A percentile compares a stretch with the other conserved stretches of the same genome.
These are phyloP conservation scores for Graphium colonna DNA, from an alignment of 2,888 invertebrate genomes.

Conservation along the genomic window DNA sequence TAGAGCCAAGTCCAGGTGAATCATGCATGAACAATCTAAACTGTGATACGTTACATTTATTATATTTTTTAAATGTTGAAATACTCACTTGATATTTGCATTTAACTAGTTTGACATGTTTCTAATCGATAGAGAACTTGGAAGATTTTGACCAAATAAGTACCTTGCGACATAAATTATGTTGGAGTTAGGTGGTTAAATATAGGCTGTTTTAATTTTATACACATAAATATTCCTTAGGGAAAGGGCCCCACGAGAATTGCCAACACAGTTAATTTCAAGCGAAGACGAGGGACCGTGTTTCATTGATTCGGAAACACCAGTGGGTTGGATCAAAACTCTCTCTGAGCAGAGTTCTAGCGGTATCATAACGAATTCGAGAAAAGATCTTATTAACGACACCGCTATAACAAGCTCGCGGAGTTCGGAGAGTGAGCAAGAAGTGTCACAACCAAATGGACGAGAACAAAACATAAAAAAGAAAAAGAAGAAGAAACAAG, in stretches of 20 bases:
- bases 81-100: too few relatives aligned
- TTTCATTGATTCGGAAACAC: conserved; percentile 69
- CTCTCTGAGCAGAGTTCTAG: conserved; percentile 61
- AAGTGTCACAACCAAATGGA: conserved; percentile 33
- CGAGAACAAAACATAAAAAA: conserved; percentile 39
- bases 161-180: too few relatives aligned
- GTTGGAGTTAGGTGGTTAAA: too few relatives aligned
- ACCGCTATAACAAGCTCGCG: conserved; percentile 60
- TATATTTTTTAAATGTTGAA: too few relatives aligned
- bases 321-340: conserved; percentile 66
- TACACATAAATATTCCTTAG: conserved; percentile 40
- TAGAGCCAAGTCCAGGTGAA: conserved; percentile 78
- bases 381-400: conserved; percentile 73
- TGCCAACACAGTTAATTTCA: conserved; percentile 70
- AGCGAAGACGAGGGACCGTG: conserved; percentile 75
- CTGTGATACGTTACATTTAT: too few relatives aligned
- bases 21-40: too few relatives aligned
- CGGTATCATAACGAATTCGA: conserved; percentile 63
- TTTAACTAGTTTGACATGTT: too few relatives aligned
- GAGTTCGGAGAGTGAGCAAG: conserved; percentile 49
- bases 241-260: conserved; percentile 75
- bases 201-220: too few relatives aligned
- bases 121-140: too few relatives aligned
- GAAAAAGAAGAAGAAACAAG: conserved; percentile 55
- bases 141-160: too few relatives aligned